phyloP scores from a whole-genome alignment of 2,113 vertebrate species.

The Apus apus region DNA sequence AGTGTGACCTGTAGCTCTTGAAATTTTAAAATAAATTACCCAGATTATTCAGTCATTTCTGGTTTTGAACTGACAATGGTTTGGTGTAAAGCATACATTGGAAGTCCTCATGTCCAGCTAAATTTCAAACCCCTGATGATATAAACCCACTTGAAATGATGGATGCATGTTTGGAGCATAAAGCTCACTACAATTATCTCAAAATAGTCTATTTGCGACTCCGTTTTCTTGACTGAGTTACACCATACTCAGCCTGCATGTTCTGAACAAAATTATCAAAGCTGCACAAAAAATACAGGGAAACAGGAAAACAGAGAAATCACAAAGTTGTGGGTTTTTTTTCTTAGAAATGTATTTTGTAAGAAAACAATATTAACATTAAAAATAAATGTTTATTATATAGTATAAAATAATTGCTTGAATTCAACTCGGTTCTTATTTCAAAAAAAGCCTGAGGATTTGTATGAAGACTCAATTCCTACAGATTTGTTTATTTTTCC shows the following conservation, averaged over 20 bases:
- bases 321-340: conserved; percentile 30
- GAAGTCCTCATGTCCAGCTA: background rate
- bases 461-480: conserved; percentile 18
- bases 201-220: background rate
- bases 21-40: background rate
- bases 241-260: background rate
- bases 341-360: conserved; percentile 79
- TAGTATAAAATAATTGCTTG: conserved; percentile 76
- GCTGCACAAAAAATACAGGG: background rate
- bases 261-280: background rate
- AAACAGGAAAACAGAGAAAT: background rate
- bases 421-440: conserved; percentile 43
- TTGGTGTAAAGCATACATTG: background rate
- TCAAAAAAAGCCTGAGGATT: conserved; percentile 58
- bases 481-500: background rate
- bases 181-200: background rate
- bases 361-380: conserved; percentile 75
- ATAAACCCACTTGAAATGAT: background rate
- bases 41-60: background rate
- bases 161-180: background rate
- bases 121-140: background rate
- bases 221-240: background rate
- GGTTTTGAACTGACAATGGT: background rate
- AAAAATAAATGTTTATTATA: conserved; percentile 73
- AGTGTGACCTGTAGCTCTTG: background rate